Base-by-base conservation (phyloP, 2,888 invertebrate species). In the Rutpela maculata region DNA sequence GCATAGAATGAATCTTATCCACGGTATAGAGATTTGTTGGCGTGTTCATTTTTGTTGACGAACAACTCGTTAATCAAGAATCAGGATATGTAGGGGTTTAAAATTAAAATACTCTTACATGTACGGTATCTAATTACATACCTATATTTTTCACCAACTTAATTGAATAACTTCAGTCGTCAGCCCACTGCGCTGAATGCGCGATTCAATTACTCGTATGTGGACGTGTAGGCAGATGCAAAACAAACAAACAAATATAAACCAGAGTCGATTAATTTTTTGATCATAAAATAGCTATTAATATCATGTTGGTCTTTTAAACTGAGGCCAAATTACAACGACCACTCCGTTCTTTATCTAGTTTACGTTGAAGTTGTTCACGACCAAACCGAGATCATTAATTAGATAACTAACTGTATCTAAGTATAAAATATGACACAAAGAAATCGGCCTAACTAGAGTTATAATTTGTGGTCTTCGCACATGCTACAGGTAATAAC, bases 391-490 rank as follows among this genome's bases (percentile, higher is more conserved):
- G 22, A 2, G 59, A 59, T 18, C 19, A 35, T 65, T 65, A 65
- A 65, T 65, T 65, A 65, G 19, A 62, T 62, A 17, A 19, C 59
- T 59, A 59, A 59, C 59, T 22, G 59, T 59, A 59, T 59, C 18
- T 59, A 59, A 19, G 19, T 18, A 43, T 18, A 35, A 35, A 65
- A 65, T 65, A 65, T 65, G 43, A 35, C 18, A 65, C 65, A 65
- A 65, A 65, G 43, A 65, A 65, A 65, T 65, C 38, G 43, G 38
- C 15, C 18, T 35, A 65, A 65, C 65, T 65, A 35, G 65, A 38
- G 65, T 43, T 65, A 19, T 22, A 31, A 62, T 65, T 65, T 43
- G 65, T 65, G 35, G 35, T 67, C 19, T 67, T 67, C 67, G 55
- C 22, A 67, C 18, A 67, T 19, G 55, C 22, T 22, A 31, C 18